phyloP scores from a whole-genome alignment of 2,113 vertebrate species.

The Mustelus asterias region DNA sequence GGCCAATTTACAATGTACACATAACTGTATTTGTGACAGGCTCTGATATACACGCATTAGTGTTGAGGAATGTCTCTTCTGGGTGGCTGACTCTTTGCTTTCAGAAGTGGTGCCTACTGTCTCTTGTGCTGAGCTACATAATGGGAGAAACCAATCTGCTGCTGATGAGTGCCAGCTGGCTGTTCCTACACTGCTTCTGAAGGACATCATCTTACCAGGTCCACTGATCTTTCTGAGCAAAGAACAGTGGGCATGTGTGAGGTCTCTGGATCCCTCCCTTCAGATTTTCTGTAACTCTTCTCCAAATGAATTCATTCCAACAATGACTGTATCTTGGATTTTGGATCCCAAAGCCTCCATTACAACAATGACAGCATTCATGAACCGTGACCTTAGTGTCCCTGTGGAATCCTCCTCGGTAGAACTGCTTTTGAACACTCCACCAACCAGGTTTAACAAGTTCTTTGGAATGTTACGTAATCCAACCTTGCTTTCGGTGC shows the following conservation, averaged over 20 bases:
- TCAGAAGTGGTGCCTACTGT: not conserved
- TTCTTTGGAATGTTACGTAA: not conserved
- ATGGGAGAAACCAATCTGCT: not conserved
- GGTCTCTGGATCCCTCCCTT: not conserved
- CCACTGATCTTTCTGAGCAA: not conserved
- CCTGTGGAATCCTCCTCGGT: not conserved
- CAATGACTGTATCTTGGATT: not conserved
- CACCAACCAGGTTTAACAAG: not conserved
- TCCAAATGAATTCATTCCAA: conserved; percentile 19
- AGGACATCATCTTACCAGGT: not conserved
- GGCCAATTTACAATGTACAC: not conserved
- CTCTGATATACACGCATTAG: not conserved
- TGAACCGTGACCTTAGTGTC: not conserved
- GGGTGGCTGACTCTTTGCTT: not conserved
- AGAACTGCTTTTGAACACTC: not conserved
- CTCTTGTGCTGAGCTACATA: not conserved
- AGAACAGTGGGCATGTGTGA: not conserved
- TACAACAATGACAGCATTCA: not conserved
- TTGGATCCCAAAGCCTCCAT: not conserved
- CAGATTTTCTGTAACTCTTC: not conserved
- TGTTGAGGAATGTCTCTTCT: not conserved
- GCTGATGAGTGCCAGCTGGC: not conserved
- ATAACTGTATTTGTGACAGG: not conserved
- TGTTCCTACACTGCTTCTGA: not conserved
- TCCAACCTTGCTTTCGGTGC: not conserved